Percentiles rank a stretch among this genome's conserved stretches.
Conservation (phyloP, 2,797 vertebrate genomes). For the Alectoris magna region DNA sequence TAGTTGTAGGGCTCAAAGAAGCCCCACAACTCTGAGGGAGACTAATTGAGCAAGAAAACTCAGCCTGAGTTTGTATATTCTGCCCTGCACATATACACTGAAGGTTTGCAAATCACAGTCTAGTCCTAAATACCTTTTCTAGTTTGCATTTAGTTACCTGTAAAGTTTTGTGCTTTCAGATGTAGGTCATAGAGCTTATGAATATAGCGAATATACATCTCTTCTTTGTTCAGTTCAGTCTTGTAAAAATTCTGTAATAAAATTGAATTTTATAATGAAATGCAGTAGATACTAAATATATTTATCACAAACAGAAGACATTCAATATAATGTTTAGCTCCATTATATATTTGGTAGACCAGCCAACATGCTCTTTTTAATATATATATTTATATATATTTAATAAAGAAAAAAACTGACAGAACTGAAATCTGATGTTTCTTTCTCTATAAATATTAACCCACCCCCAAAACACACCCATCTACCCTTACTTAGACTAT, state of each 20-base stretch:
- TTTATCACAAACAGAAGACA: not conserved
- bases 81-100: not conserved
- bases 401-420: not conserved
- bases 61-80: not conserved
- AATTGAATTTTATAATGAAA: slow-evolving; percentile 17
- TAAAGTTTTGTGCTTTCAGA: slow-evolving; percentile 98
- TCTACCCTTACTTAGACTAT: not conserved
- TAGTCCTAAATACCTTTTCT: not conserved
- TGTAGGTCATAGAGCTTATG: slow-evolving; percentile 98
- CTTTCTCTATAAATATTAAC: not conserved
- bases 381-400: not conserved
- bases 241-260: slow-evolving; percentile 96
- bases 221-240: slow-evolving; percentile 98
- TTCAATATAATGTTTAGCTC: not conserved
- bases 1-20: not conserved
- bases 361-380: not conserved
- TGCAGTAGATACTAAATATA: not conserved
- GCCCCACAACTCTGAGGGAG: not conserved
- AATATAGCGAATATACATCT: slow-evolving; percentile 99
- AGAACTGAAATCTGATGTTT: not conserved
- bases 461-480: not conserved
- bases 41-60: not conserved
- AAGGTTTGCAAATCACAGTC: not conserved
- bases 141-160: slow-evolving; percentile 82
- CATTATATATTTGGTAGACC: not conserved